These are phyloP conservation scores for Shinisaurus crocodilurus DNA, from an alignment of 2,113 vertebrate genomes.

Conservation along the genomic window DNA sequence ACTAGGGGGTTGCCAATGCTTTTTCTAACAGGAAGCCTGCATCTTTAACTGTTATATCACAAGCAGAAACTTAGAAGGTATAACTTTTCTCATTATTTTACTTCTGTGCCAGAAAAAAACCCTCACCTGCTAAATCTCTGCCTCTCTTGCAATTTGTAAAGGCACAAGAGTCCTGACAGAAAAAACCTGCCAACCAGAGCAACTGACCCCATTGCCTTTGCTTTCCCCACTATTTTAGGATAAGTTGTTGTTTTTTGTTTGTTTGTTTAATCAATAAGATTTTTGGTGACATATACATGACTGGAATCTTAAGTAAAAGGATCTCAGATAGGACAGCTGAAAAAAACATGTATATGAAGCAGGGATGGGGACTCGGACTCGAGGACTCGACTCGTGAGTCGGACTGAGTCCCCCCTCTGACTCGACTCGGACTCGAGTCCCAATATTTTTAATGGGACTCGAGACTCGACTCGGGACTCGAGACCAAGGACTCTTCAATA, in stretches of 20 bases:
- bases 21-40: not conserved
- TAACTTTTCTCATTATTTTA: not conserved
- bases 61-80: not conserved
- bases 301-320: not conserved
- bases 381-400: no score
- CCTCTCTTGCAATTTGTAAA: not conserved
- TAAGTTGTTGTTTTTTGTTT: no score
- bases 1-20: not conserved
- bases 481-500: no score
- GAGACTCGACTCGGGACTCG: no score
- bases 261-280: no score
- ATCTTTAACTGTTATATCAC: not conserved
- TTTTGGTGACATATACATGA: not conserved
- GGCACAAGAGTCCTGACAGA: not conserved
- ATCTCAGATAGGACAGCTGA: not conserved
- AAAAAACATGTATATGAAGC: not conserved
- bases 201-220: not conserved
- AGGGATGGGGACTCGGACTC: no score
- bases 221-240: not conserved
- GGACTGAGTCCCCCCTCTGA: no score
- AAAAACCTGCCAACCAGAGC: not conserved
- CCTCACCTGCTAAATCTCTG: not conserved
- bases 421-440: no score
- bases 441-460: no score
- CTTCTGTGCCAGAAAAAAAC: not conserved